Evolutionary conservation across 2,888 invertebrate genomes (phyloP), one percentile per base, ranked within the genome.

Genomic region (Andrena bicolor): DNA sequence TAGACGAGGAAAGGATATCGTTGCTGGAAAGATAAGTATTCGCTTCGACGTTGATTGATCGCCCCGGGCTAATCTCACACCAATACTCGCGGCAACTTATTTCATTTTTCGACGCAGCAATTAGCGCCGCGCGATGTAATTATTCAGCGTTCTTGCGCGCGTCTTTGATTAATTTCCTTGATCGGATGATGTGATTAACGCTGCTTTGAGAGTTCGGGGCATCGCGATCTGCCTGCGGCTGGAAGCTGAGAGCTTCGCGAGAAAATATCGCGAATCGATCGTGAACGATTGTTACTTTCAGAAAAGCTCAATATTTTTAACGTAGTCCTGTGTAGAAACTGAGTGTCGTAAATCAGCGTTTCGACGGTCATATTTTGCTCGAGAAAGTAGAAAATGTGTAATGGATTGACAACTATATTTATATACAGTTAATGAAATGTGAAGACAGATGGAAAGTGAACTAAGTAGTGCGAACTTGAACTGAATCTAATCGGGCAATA

Each of bases 31-130:
- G 82, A 86, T 79, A 83, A 86, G 77, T 82, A 76, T 74, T 60
- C 23, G 56, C 51, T 86, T 84, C 76, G 86, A 86, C 86, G 60
- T 79, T 86, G 86, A 86, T 80, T 80, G 77, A 86, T 86, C 74
- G 75, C 48, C 48, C 48, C 49, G 8, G 75, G 84, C 86, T 86
- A 86, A 82, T 86, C 76, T 82, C 68, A 41, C 60, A 30, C 70
- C 69, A 61, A 84, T 82, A 75, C 76, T 48, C 63, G 71, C 78
- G 56, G 56, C 61, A 72, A 78, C 74, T 83, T 77, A 68, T 76
- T 82, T 61, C 75, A 77, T 65, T 81, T 75, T 77, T 82, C 74
- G 68, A 76, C 60, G 70, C 61, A 61, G 77, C 82, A 82, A 83
- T 83, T 82, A 83, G 64, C 35, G 71, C 28, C 13, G 28, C 48